Conservation (phyloP, 2,888 invertebrate species). For the Eupithecia pulchellata region DNA sequence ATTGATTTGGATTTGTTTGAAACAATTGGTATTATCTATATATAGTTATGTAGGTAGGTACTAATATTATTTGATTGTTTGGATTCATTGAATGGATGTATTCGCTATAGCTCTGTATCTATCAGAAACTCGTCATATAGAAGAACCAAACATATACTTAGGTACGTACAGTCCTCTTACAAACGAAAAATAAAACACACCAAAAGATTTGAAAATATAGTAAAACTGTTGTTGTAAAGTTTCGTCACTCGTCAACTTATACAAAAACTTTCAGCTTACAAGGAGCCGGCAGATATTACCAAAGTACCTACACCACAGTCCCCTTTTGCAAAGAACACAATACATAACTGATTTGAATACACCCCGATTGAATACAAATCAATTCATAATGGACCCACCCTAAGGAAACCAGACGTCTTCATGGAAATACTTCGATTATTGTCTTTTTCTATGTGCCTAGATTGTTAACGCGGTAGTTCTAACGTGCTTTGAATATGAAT, state of each 20-base stretch:
- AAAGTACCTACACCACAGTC: slow-evolving; percentile 47
- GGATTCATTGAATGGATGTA: background rate
- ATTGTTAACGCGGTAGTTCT: slow-evolving; percentile 43
- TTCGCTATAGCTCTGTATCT: background rate
- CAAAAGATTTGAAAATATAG: slow-evolving; percentile 2
- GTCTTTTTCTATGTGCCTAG: slow-evolving; percentile 49
- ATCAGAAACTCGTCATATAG: background rate
- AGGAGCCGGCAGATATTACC: slow-evolving; percentile 45
- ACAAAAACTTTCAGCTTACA: slow-evolving; percentile 30
- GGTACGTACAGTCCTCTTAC: too few species aligned
- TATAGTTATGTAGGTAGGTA: too few species aligned
- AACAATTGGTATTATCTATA: slow-evolving; percentile 9
- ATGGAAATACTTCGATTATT: slow-evolving; percentile 57
- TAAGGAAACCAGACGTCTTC: slow-evolving; percentile 58
- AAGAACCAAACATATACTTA: background rate
- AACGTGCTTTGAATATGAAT: slow-evolving; percentile 39
- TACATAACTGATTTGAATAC: slow-evolving; percentile 77
- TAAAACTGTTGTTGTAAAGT: slow-evolving; percentile 5
- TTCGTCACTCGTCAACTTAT: slow-evolving; percentile 17
- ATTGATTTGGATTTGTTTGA: slow-evolving; percentile 11
- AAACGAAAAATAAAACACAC: background rate
- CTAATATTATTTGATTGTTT: too few species aligned
- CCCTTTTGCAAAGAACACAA: slow-evolving; percentile 69
- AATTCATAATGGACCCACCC: slow-evolving; percentile 61
- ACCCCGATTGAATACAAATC: slow-evolving; percentile 73